Conservation (phyloP, 2,888 invertebrate species). For the Leistus spinibarbis region DNA sequence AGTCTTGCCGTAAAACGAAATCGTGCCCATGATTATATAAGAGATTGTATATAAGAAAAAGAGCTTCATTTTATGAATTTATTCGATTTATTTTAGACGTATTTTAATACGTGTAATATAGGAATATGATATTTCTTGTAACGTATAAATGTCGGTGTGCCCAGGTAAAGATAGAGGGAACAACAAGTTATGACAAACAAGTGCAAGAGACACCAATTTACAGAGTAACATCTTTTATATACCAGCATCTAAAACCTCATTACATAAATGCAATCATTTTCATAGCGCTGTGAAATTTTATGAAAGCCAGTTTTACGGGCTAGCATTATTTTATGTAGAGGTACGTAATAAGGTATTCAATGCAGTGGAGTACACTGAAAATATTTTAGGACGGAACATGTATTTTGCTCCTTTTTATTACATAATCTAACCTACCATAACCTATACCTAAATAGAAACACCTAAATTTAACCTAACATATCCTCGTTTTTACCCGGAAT, state of each 20-base stretch:
- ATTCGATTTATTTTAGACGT: no score
- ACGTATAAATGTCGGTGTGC: background rate
- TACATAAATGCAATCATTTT: conserved; percentile 10
- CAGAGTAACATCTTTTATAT: background rate
- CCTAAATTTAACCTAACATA: no score
- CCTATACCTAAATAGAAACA: no score
- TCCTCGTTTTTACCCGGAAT: no score
- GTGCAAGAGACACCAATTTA: background rate
- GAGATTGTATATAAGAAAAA: no score
- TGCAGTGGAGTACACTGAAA: background rate
- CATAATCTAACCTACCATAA: no score
- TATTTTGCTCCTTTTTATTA: no score
- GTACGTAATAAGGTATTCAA: background rate
- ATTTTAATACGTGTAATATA: background rate
- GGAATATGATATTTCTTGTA: background rate
- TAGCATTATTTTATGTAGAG: background rate
- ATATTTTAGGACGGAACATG: background rate
- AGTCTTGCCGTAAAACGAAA: no score
- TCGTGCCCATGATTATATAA: no score
- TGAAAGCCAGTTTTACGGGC: background rate
- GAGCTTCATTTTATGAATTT: no score
- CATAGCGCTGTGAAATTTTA: conserved; percentile 8
- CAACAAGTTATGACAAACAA: background rate
- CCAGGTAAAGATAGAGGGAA: background rate
- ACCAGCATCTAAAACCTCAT: conserved; percentile 1